Evolutionary conservation across 2,797 vertebrate species (phyloP), one percentile per base, ranked within the genome.

Genomic region (Neoniphon sammara): DNA sequence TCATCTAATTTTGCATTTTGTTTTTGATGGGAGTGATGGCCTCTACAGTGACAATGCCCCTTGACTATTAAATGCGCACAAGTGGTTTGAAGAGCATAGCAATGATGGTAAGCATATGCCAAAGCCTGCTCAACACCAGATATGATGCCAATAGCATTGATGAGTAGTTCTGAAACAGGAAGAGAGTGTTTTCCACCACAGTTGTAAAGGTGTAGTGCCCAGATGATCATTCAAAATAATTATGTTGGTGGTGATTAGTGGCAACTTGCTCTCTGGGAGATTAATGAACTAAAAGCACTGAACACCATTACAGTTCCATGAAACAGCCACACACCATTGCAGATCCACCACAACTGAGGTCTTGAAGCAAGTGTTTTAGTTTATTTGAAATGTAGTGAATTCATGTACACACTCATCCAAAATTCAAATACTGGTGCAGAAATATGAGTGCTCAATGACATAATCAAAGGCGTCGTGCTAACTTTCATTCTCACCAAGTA

Each of bases 81-180:
- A 81, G 58, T 65, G 70, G 50, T 79, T 63, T 18, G 34, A 70
- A 70, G 10, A 81, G 63, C 25, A 17, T 30, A 17, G 23, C 18
- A 17, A 42, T 25, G 55, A 70, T 58, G 63, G 46, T 69, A 21
- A 5, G 15, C 57, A 70, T 0, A 34, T 27, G 50, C n/a, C 25
- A 59, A 2, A 27, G 1, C n/a, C 21, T 31, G 50, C 55, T 67
- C 27, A 7, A 55, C 55, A 44, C 52, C 56, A 64, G 46, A 47
- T 77, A 31, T 31, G 21, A 70, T 52, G 61, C n/a, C 58, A 60
- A 15, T 2, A 58, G 18, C n/a, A 14, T 44, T 71, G 3, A 52
- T 10, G 34, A 71, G 73, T 61, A 68, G 57, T 52, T 77, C 39
- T 70, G 64, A 63, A 54, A 25, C 17, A 5, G 70, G 42, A 47